Evolutionary conservation across 2,113 vertebrate species (phyloP).

Genomic region (Coracopsis vasa): DNA sequence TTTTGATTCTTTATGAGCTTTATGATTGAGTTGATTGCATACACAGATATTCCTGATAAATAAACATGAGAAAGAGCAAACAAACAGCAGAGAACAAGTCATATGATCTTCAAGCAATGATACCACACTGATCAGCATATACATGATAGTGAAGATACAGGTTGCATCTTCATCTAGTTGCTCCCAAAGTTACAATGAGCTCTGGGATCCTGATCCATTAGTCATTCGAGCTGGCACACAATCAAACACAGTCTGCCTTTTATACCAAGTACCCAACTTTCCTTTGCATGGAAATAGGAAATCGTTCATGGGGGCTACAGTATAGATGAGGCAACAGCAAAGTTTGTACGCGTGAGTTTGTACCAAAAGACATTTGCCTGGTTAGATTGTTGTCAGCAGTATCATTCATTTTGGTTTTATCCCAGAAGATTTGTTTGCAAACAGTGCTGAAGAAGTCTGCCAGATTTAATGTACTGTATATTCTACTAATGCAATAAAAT

Average conservation of each 20-base stretch:
- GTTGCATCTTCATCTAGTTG: not conserved
- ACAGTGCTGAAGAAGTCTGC: not conserved
- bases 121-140: not conserved
- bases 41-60: not conserved
- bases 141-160: not conserved
- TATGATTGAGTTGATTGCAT: not conserved
- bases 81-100: not conserved
- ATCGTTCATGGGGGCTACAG: not conserved
- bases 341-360: not conserved
- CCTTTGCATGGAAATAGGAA: not conserved
- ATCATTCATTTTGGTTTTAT: not conserved
- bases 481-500: not conserved
- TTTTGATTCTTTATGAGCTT: not conserved
- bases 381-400: not conserved
- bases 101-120: not conserved
- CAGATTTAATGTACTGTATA: not conserved
- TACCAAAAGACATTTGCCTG: not conserved
- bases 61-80: not conserved
- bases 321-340: not conserved
- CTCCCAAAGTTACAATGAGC: not conserved
- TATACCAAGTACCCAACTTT: not conserved
- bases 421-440: not conserved
- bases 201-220: not conserved
- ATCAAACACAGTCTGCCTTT: not conserved
- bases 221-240: not conserved